These are phyloP conservation scores for Hydrocynus forskahlii DNA, from an alignment of 2,797 vertebrate genomes.

Conservation along the genomic window DNA sequence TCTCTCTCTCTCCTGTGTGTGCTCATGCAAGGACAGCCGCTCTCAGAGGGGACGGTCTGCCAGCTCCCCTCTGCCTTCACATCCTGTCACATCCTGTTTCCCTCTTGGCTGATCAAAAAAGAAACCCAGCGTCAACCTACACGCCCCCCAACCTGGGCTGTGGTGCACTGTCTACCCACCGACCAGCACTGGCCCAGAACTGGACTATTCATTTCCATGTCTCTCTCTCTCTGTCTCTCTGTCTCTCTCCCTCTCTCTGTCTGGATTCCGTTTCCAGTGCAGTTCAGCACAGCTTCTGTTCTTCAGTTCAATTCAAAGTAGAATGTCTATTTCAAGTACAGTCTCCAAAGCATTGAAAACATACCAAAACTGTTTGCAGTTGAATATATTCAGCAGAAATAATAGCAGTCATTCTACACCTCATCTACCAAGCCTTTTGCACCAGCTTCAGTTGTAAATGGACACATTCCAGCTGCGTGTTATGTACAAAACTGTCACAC, in stretches of 20 bases:
- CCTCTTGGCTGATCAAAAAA: conserved; percentile 73
- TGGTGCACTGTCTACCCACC: conserved; percentile 32
- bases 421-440: no score
- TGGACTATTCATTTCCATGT: conserved; percentile 25
- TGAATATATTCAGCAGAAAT: no score
- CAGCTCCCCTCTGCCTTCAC: conserved; percentile 42
- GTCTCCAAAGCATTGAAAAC: no score
- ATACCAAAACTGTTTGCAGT: no score
- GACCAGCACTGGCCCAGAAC: conserved; percentile 19
- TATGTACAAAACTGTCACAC: no score
- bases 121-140: conserved; percentile 70
- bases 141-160: conserved; percentile 64
- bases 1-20: conserved; percentile 63
- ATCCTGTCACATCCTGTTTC: conserved; percentile 69
- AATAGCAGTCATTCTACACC: no score
- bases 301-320: no score
- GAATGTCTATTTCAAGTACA: no score
- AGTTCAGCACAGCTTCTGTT: no score
- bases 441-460: no score
- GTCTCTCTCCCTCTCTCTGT: background rate
- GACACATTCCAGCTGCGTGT: no score
- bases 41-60: conserved; percentile 50
- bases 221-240: background rate
- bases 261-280: no score
- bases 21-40: conserved; percentile 36